These are phyloP conservation scores for Cyrtodaria siliqua DNA, from an alignment of 2,888 invertebrate species.

Conservation along the genomic window DNA sequence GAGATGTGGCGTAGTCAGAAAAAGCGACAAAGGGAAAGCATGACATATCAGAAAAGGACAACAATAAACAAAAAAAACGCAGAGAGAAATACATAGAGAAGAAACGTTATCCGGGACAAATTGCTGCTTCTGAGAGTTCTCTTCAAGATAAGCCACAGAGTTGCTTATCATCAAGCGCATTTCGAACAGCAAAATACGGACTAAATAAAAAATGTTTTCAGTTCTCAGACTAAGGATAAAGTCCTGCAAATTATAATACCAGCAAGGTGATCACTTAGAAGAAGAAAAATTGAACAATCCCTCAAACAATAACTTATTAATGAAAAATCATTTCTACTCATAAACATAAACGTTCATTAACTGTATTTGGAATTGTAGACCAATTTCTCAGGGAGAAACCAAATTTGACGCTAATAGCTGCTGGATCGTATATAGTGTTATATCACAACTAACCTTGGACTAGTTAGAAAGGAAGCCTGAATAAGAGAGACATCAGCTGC, in stretches of 20 bases:
- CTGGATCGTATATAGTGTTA: slow-evolving; percentile 32
- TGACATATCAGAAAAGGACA: too few species aligned
- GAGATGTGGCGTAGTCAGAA: too few species aligned
- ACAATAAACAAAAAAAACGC: too few species aligned
- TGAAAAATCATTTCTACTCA: slow-evolving; percentile 18
- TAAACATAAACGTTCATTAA: slow-evolving; percentile 30
- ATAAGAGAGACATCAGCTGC: slow-evolving; percentile 9
- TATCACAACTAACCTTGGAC: slow-evolving; percentile 36
- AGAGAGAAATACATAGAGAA: too few species aligned
- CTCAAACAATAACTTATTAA: background rate
- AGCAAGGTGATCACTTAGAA: slow-evolving; percentile 14
- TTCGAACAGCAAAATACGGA: too few species aligned
- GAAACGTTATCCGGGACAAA: too few species aligned
- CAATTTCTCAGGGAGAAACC: slow-evolving; percentile 38
- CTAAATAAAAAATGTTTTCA: background rate
- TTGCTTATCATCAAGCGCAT: too few species aligned
- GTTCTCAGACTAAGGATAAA: background rate
- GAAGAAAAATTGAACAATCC: slow-evolving; percentile 14
- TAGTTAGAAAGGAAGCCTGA: slow-evolving; percentile 29
- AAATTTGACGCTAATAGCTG: slow-evolving; percentile 25
- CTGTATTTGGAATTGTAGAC: slow-evolving; percentile 39
- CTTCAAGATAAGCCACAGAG: too few species aligned
- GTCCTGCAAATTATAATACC: slow-evolving; percentile 21
- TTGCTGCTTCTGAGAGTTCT: too few species aligned
- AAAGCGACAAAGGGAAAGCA: too few species aligned